A percentile compares a stretch with the other conserved stretches of the same genome.
phyloP scores from a whole-genome alignment of 2,888 invertebrate species.

The Ptilodon capucinus region DNA sequence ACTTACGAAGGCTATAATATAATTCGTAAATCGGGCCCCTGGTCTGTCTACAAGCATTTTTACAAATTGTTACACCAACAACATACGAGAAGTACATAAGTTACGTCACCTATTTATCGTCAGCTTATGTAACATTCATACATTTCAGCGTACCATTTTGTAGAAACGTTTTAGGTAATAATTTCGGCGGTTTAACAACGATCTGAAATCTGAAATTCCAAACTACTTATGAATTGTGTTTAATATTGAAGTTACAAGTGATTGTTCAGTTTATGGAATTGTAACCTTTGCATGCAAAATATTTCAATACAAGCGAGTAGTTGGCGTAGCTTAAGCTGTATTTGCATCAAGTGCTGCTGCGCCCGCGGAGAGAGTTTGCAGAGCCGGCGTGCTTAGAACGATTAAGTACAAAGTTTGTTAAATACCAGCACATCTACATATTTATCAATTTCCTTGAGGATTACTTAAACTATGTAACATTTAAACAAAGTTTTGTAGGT shows the following conservation, averaged over 20 bases:
- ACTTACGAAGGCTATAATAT: no score
- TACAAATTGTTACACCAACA: no score
- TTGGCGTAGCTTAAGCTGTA: conserved; percentile 30
- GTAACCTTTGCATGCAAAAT: conserved; percentile 24
- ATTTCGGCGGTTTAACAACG: no score
- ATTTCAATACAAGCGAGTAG: conserved; percentile 28
- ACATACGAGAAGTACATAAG: no score
- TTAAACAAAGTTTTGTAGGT: no score
- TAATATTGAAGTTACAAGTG: background rate
- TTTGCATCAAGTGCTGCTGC: conserved; percentile 36
- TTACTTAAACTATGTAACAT: background rate
- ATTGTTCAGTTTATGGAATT: background rate
- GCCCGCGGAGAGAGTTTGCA: conserved; percentile 20
- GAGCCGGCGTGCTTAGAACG: conserved; percentile 28
- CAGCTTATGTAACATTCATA: no score
- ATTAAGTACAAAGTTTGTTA: conserved; percentile 34
- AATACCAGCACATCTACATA: conserved; percentile 18
- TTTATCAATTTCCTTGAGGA: conserved; percentile 12
- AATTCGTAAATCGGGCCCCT: no score
- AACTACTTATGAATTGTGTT: background rate
- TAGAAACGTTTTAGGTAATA: no score
- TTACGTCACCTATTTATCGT: no score
- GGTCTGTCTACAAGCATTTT: no score
- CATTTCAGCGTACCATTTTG: no score
- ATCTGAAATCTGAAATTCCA: no score